These are phyloP conservation scores for Mythimna lalbum DNA, from an alignment of 2,888 invertebrate genomes.

Conservation along the genomic window DNA sequence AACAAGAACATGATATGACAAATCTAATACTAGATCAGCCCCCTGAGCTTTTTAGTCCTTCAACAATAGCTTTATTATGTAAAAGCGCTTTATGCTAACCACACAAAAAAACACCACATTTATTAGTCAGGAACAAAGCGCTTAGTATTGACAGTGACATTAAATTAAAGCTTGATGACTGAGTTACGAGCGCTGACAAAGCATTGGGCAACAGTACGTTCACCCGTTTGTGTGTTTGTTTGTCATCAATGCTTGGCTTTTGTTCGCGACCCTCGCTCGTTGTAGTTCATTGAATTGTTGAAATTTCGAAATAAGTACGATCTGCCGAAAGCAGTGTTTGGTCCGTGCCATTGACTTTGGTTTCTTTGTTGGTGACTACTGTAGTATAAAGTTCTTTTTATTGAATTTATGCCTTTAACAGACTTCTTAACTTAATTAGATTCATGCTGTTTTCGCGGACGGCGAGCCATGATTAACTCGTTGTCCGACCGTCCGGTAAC, in stretches of 20 bases:
- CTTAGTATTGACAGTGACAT: constrained; percentile 73
- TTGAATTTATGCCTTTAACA: background rate
- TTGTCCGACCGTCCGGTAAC: no score
- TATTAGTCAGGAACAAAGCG: constrained; percentile 36
- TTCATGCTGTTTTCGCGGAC: no score
- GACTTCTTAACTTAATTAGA: background rate
- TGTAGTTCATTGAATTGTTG: constrained; percentile 63
- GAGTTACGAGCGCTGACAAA: constrained; percentile 59
- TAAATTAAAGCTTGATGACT: constrained; percentile 71
- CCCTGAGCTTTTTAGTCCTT: background rate
- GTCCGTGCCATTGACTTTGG: constrained; percentile 48
- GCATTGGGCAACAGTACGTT: constrained; percentile 72
- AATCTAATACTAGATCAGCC: background rate
- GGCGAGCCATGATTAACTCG: no score
- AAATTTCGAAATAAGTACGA: constrained; percentile 52
- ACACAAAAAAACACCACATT: constrained; percentile 18
- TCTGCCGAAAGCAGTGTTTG: constrained; percentile 30
- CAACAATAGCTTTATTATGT: constrained; percentile 16
- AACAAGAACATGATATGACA: background rate
- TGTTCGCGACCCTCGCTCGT: constrained; percentile 69
- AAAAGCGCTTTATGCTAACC: constrained; percentile 31
- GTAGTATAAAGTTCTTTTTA: background rate
- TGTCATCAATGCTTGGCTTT: constrained; percentile 67
- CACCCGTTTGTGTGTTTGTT: constrained; percentile 66
- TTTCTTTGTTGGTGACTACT: constrained; percentile 8